Evolutionary conservation across 2,113 vertebrate species (phyloP), one percentile per base, ranked within the genome.

Genomic region (Grus americana): DNA sequence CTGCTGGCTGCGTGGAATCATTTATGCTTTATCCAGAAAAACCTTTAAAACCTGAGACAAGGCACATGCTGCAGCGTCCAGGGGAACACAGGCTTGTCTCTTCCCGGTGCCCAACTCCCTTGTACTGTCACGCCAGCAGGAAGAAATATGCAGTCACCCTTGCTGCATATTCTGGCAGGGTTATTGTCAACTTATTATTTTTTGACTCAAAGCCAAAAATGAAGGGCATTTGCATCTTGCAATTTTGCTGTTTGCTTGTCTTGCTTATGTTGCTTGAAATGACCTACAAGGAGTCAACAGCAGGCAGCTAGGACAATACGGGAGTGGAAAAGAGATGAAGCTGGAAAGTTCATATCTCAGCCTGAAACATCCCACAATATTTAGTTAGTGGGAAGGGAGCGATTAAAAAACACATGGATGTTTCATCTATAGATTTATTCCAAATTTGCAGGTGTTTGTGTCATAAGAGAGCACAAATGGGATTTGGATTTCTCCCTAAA

Each of bases 171-270:
- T 88, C 95, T 96, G 94, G 88, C 93, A 95, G 96, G 90, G 91
- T 95, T 97, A 87, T 88, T 91, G 92, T 96, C 93, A 96, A 96
- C 93, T 96, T 96, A 70, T 95, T 95, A 93, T 89, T 92, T 93
- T 90, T 96, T 97, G 97, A 94, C 80, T 92, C 68, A 0, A 85
- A 95, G 95, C 97, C 97, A 97, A 81, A 95, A 95, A 70, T 8
- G 85, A 97, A 95, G 94, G 95, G 72, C 92, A 95, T 97, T 97
- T 97, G 95, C 96, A 96, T 97, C 97, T 96, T 96, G 94, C 97
- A 96, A 66, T 91, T 97, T 96, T 94, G 96, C 97, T 94, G 76
- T 92, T 93, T 90, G 83, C 95, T 95, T 92, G 93, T 92, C 95
- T 97, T 85, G 86, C 97, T 96, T 92, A 75, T 93, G 91, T 95